Evolutionary conservation across 92 coral and sea anemone species (phyloP).

Genomic region (Phenganax stokvisi): DNA sequence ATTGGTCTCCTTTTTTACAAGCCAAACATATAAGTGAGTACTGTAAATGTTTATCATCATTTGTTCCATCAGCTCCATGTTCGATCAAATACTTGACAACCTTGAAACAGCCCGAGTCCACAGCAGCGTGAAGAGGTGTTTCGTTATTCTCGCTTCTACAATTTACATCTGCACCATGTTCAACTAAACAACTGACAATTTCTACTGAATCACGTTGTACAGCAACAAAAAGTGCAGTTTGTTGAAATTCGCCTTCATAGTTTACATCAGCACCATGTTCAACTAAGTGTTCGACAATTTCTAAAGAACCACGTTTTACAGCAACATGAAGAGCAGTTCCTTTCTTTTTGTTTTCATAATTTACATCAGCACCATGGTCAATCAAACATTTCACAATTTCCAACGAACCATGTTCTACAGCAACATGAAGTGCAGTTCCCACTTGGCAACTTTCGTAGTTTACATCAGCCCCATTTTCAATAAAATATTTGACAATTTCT

Average conservation of each 20-base stretch:
- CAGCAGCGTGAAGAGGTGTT: neutral
- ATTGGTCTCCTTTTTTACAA: neutral
- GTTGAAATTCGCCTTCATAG: neutral
- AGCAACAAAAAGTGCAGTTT: neutral
- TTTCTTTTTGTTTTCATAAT: neutral
- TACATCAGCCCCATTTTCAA: conserved; percentile 11
- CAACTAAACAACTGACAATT: neutral
- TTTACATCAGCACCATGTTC: neutral
- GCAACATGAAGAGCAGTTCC: neutral
- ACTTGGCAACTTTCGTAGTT: neutral
- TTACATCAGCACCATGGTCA: conserved; percentile 7
- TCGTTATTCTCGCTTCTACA: neutral
- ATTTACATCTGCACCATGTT: neutral
- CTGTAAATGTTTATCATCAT: neutral
- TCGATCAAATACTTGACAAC: neutral
- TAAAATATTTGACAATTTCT: neutral
- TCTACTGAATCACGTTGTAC: neutral
- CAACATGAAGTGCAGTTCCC: no score
- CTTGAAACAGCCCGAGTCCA: neutral
- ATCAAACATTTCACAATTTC: no score
- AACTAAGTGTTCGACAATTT: neutral
- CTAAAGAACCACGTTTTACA: neutral
- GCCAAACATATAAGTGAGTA: neutral
- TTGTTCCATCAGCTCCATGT: neutral
- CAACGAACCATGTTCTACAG: neutral